Evolutionary conservation across 1,140 invertebrate genomes (phyloP).

Genomic region (Heterodera schachtii): DNA sequence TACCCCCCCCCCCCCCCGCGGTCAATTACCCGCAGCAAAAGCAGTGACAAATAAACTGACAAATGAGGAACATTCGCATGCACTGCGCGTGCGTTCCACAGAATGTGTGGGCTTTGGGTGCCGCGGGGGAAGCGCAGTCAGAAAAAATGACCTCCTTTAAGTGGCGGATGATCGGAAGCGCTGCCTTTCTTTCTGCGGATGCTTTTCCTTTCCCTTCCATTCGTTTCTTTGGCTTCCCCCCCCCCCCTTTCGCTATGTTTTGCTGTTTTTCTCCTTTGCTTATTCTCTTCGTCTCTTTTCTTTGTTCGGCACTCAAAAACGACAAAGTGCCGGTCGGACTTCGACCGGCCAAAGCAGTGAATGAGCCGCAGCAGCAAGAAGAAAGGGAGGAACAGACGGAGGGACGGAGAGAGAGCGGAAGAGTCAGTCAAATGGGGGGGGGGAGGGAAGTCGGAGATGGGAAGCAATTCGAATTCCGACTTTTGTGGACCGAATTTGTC

Average conservation of each 20-base stretch:
- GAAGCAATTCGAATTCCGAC: too few species aligned
- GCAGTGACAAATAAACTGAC: too few species aligned
- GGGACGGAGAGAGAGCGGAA: background rate
- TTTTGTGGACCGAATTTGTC: too few species aligned
- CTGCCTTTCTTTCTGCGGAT: too few species aligned
- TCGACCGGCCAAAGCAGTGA: conserved; percentile 19
- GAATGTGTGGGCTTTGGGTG: too few species aligned
- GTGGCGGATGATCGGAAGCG: background rate
- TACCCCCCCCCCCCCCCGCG: too few species aligned
- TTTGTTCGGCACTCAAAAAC: background rate
- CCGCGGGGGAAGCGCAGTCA: background rate
- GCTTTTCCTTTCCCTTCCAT: background rate
- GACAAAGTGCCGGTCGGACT: conserved; percentile 12
- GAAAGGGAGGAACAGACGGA: background rate
- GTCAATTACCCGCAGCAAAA: too few species aligned
- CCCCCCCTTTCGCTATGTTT: too few species aligned
- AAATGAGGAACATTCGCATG: too few species aligned
- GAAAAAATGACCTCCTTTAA: background rate
- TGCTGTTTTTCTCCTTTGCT: background rate
- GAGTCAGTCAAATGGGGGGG: background rate
- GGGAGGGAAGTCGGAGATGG: background rate
- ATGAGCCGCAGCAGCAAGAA: conserved; percentile 2
- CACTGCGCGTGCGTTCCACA: too few species aligned
- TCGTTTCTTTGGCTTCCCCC: too few species aligned
- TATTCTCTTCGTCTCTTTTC: background rate